Evolutionary conservation across 2,113 vertebrate genomes (phyloP).

Genomic region (Solea solea): DNA sequence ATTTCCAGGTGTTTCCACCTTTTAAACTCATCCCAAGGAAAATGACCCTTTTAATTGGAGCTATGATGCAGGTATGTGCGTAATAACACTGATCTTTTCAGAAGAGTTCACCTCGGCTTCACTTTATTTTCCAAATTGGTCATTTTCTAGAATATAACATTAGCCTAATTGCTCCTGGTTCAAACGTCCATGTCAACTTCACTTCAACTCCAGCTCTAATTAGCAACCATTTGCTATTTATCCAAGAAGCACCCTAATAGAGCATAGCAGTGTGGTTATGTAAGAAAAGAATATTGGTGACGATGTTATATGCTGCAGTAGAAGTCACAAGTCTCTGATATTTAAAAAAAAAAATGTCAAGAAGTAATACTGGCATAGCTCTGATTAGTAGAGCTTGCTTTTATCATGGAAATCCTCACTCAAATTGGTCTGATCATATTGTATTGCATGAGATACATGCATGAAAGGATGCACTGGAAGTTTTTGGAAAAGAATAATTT

Average conservation of each 20-base stretch:
- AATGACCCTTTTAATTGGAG: slow-evolving; percentile 90
- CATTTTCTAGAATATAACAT: slow-evolving; percentile 21
- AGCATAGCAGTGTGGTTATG: no score
- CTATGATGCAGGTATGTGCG: slow-evolving; percentile 88
- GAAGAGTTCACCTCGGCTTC: slow-evolving; percentile 24
- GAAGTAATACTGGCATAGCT: no score
- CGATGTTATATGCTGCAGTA: no score
- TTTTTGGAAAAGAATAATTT: no score
- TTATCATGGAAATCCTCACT: no score
- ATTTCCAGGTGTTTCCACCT: slow-evolving; percentile 90
- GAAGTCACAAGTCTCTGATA: no score
- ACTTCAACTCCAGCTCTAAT: slow-evolving; percentile 27
- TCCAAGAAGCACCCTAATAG: slow-evolving; percentile 23
- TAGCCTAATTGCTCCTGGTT: slow-evolving; percentile 32
- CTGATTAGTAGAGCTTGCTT: no score
- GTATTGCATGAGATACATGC: no score
- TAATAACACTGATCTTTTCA: slow-evolving; percentile 7
- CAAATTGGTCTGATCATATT: no score
- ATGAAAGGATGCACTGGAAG: no score
- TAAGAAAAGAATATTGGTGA: no score
- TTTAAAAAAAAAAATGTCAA: no score
- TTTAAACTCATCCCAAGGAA: slow-evolving; percentile 91
- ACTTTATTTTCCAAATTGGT: slow-evolving; percentile 40
- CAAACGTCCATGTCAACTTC: slow-evolving; percentile 36
- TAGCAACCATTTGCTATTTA: slow-evolving; percentile 27